These are phyloP conservation scores for Amblyornis subalaris DNA, from an alignment of 2,113 vertebrate genomes.

Conservation along the genomic window DNA sequence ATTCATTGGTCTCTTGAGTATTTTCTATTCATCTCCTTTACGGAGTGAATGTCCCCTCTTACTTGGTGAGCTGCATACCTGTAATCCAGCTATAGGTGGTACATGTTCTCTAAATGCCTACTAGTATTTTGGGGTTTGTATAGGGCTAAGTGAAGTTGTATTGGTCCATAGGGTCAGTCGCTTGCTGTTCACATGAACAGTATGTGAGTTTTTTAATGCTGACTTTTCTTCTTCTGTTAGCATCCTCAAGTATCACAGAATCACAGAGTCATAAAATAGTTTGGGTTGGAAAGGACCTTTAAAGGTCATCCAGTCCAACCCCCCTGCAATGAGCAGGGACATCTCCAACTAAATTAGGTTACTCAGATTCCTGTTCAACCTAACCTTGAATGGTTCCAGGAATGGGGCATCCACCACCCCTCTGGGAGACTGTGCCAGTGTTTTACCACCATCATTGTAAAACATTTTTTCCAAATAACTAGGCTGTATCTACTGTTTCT, in stretches of 20 bases:
- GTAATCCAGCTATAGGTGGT: neutral
- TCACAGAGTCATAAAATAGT: neutral
- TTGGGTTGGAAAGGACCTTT: neutral
- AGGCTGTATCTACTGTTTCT: neutral
- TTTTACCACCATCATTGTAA: neutral
- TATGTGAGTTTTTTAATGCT: neutral
- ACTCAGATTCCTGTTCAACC: fast-evolving
- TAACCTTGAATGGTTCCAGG: neutral
- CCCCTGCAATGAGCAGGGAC: neutral
- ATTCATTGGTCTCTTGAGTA: neutral
- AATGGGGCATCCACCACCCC: neutral
- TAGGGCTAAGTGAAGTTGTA: neutral
- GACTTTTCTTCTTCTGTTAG: neutral
- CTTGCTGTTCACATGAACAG: neutral
- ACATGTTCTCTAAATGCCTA: neutral
- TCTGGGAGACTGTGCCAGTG: neutral
- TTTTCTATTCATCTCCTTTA: neutral
- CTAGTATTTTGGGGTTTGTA: neutral
- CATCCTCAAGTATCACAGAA: neutral
- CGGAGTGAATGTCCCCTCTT: neutral
- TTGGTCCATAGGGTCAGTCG: neutral
- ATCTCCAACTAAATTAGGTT: neutral
- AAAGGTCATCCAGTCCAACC: neutral
- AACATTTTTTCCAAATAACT: neutral
- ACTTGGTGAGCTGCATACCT: neutral